phyloP scores from a whole-genome alignment of 2,797 vertebrate genomes.

The Syncerus caffer region DNA sequence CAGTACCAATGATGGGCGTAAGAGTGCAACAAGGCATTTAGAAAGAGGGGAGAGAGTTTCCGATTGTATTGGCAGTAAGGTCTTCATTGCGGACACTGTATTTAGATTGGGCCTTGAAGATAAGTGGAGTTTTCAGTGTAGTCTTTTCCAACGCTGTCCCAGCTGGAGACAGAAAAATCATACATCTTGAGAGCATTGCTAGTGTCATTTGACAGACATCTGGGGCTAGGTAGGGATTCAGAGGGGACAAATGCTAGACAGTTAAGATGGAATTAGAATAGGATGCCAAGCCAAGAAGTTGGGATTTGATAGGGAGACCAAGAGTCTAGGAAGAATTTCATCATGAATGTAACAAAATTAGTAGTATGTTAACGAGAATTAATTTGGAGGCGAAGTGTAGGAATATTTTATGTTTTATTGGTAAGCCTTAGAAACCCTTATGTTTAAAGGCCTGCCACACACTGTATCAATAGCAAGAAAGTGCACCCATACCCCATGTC shows the following conservation, averaged over 20 bases:
- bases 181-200: background rate
- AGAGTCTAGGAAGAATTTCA: background rate
- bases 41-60: background rate
- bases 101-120: background rate
- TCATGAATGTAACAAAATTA: background rate
- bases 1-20: background rate
- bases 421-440: background rate
- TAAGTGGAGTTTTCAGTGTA: background rate
- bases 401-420: background rate
- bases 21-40: background rate
- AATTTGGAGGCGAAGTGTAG: background rate
- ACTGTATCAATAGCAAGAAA: background rate
- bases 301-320: background rate
- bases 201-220: background rate
- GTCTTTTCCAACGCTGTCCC: background rate
- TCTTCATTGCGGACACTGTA: background rate
- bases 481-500: too few species aligned
- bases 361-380: background rate
- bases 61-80: background rate
- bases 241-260: background rate
- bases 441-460: background rate
- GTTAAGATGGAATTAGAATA: background rate
- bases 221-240: background rate
- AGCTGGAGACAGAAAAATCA: background rate
- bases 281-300: background rate